Conservation (phyloP, 2,797 vertebrate genomes). For the Lagorchestes hirsutus region DNA sequence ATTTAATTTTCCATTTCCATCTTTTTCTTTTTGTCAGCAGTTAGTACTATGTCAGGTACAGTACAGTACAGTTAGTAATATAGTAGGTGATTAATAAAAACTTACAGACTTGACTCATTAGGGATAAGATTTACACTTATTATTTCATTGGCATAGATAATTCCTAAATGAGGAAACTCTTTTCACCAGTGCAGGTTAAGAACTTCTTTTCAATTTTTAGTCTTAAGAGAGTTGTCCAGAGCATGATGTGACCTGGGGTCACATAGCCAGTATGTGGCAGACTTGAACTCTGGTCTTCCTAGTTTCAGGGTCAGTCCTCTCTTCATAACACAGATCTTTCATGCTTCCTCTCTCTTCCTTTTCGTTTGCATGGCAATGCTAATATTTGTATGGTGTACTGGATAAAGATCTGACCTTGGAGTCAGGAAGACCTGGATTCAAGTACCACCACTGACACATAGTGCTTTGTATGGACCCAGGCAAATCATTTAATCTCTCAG, state of each 20-base stretch:
- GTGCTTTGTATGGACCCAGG: neutral
- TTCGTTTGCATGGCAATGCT: constrained; percentile 23
- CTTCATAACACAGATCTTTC: neutral
- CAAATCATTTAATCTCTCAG: neutral
- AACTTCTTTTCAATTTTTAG: neutral
- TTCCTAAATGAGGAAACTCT: neutral
- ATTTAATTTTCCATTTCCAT: constrained; percentile 54
- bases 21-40: neutral
- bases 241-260: neutral
- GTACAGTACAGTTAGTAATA: too few species aligned
- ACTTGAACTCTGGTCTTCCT: neutral
- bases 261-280: neutral
- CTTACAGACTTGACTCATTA: neutral
- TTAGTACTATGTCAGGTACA: neutral
- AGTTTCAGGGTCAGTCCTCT: neutral
- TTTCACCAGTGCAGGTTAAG: neutral
- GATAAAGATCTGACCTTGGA: neutral
- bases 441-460: neutral
- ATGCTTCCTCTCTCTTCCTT: neutral
- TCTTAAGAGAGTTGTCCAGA: neutral
- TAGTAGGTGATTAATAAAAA: neutral
- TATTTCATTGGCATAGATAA: neutral
- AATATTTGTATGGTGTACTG: neutral
- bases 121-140: neutral
- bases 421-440: neutral